A percentile compares a stretch with the other conserved stretches of the same genome.
Evolutionary conservation across 2,797 vertebrate species (phyloP).

Genomic region (Syngnathus acus): DNA sequence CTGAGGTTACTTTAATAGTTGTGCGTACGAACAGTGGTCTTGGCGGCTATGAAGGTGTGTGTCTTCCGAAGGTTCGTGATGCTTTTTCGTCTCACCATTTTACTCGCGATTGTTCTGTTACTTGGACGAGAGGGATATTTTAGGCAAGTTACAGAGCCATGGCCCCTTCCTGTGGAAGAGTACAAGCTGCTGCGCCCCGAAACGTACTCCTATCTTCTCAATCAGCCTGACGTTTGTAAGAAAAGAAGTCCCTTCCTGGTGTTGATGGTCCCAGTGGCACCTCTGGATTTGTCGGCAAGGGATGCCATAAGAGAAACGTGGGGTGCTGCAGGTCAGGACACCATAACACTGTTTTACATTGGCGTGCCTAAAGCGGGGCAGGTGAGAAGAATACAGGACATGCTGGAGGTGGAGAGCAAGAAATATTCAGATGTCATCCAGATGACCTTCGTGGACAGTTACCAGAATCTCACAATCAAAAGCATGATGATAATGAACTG

Average conservation of each 20-base stretch:
- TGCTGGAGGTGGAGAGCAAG: constrained; percentile 51
- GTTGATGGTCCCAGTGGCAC: constrained; percentile 56
- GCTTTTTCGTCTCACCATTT: constrained; percentile 11
- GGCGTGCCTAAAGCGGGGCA: constrained; percentile 34
- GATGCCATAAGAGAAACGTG: constrained; percentile 69
- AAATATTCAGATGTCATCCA: constrained; percentile 65
- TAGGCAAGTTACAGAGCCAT: background rate
- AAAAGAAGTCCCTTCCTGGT: constrained; percentile 59
- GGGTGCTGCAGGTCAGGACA: constrained; percentile 52
- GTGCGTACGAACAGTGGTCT: too few species aligned
- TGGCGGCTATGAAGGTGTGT: constrained; percentile 29
- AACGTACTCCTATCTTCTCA: constrained; percentile 63
- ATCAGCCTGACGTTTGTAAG: constrained; percentile 57
- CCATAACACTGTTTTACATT: constrained; percentile 67
- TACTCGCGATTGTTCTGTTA: constrained; percentile 18
- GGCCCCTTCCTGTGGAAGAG: constrained; percentile 18
- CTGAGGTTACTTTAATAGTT: background rate
- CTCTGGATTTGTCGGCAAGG: constrained; percentile 21
- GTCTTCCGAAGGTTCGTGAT: constrained; percentile 19
- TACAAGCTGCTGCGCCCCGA: constrained; percentile 48
- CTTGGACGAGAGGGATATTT: background rate
- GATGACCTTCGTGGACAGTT: constrained; percentile 71
- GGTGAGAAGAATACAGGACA: constrained; percentile 12
- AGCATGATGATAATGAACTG: constrained; percentile 74
- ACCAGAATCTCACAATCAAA: constrained; percentile 75